These are phyloP conservation scores for Philantomba maxwellii DNA, from an alignment of 2,113 vertebrate genomes.

Conservation along the genomic window DNA sequence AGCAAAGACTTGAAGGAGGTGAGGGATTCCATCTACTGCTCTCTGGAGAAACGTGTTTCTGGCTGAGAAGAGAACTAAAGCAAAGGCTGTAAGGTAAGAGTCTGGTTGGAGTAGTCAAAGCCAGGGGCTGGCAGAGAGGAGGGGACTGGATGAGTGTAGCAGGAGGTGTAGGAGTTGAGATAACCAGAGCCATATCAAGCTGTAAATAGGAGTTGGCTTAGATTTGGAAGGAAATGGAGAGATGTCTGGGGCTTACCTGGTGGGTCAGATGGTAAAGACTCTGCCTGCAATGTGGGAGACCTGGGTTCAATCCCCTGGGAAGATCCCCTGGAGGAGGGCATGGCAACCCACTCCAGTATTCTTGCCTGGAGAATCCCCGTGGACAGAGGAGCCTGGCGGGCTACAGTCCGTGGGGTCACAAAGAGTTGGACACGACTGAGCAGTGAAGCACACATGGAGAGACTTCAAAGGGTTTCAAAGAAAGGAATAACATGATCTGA, in stretches of 20 bases:
- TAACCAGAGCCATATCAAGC: too few species aligned
- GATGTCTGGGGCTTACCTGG: not conserved
- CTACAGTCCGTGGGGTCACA: not conserved
- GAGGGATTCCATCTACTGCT: not conserved
- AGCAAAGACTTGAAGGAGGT: not conserved
- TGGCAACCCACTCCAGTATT: not conserved
- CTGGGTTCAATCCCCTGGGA: not conserved
- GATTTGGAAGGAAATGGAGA: not conserved
- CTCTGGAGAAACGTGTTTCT: not conserved
- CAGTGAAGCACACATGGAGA: not conserved
- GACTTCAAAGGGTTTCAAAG: not conserved
- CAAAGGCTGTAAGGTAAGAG: not conserved
- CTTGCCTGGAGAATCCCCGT: not conserved
- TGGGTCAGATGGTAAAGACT: not conserved
- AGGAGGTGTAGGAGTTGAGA: too few species aligned
- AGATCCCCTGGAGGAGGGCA: not conserved
- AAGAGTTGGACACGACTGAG: not conserved
- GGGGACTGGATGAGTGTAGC: not conserved
- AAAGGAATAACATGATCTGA: not conserved
- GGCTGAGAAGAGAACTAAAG: not conserved
- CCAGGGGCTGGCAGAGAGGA: not conserved
- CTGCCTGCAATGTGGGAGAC: not conserved
- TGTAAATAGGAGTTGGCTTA: not conserved
- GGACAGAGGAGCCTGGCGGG: not conserved
- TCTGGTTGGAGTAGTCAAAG: not conserved